A percentile compares a stretch with the other conserved stretches of the same genome.
Conservation (phyloP, 2,113 vertebrate genomes). For the Ivindomyrus marchei region DNA sequence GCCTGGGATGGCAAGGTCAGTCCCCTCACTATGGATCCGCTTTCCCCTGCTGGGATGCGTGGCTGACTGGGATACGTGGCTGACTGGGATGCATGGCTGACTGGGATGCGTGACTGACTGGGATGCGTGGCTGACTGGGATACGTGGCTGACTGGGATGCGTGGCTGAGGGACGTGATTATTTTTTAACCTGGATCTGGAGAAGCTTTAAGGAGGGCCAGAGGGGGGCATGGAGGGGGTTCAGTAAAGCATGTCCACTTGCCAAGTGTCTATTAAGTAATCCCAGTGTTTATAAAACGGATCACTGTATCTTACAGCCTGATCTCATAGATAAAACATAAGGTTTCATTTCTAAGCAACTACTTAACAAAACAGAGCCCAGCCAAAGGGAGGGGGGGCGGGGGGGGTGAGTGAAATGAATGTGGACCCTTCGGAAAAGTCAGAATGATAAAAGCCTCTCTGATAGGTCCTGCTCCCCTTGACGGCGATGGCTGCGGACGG, state of each 20-base stretch:
- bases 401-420: background rate
- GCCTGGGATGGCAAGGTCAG: background rate
- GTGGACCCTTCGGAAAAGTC: background rate
- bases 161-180: background rate
- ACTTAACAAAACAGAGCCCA: conserved; percentile 21
- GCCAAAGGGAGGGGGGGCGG: background rate
- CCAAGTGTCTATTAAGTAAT: conserved; percentile 28
- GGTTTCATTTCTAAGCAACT: conserved; percentile 32
- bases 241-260: conserved; percentile 4
- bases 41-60: background rate
- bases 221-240: background rate
- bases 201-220: background rate
- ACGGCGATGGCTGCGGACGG: background rate
- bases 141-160: background rate
- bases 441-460: background rate
- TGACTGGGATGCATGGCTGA: background rate
- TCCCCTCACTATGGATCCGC: background rate
- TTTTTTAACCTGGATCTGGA: background rate
- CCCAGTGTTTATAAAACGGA: conserved; percentile 18
- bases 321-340: conserved; percentile 16
- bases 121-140: background rate
- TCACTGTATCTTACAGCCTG: background rate
- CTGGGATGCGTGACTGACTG: background rate
- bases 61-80: too few relatives aligned
- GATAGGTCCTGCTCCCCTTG: background rate